These are phyloP conservation scores for Melopsittacus undulatus DNA, from an alignment of 2,797 vertebrate species.

Conservation along the genomic window DNA sequence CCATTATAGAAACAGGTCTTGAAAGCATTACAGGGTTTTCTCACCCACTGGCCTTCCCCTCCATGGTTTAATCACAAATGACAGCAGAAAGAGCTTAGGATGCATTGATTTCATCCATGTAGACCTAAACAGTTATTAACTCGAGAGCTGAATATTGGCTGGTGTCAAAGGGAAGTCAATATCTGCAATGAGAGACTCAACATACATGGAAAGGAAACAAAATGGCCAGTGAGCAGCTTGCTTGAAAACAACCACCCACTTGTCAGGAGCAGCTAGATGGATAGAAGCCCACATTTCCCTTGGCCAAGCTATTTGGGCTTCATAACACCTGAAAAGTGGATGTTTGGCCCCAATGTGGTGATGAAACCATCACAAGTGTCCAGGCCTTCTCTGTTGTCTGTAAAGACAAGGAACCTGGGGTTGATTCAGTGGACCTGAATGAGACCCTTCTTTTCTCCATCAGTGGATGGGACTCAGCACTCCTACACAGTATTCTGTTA, in stretches of 20 bases:
- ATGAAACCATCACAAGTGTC: background rate
- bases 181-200: background rate
- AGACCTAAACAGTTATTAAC: constrained; percentile 33
- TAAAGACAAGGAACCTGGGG: background rate
- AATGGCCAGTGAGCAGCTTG: background rate
- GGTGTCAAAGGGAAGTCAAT: background rate
- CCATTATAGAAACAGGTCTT: background rate
- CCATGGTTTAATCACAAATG: background rate
- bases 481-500: background rate
- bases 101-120: background rate
- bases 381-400: background rate
- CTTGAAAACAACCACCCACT: background rate
- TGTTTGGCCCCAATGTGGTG: background rate
- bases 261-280: background rate
- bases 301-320: background rate
- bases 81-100: background rate
- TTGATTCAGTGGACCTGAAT: background rate
- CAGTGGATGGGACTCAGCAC: background rate
- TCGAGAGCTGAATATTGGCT: constrained; percentile 30
- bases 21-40: background rate
- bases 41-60: background rate
- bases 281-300: background rate
- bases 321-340: background rate
- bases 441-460: background rate
- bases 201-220: background rate